These are phyloP conservation scores for Saturnia japonica DNA, from an alignment of 2,888 invertebrate species.

Conservation along the genomic window DNA sequence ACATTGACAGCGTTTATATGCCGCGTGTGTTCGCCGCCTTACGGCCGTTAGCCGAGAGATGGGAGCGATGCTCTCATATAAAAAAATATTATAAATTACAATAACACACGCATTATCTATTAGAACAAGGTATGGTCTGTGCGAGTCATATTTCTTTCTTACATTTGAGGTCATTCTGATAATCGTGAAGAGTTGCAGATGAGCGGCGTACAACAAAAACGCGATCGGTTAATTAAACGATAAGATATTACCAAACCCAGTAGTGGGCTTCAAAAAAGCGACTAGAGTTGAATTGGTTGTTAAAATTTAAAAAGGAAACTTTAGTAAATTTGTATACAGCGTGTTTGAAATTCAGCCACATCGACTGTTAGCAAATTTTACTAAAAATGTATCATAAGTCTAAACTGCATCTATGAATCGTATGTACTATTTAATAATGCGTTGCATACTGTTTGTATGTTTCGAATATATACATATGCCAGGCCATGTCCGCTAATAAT, in stretches of 20 bases:
- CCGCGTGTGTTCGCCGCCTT: neutral
- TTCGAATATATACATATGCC: no score
- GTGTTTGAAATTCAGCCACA: neutral
- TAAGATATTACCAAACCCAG: no score
- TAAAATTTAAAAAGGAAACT: neutral
- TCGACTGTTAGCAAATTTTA: no score
- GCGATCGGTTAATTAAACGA: neutral
- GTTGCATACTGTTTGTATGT: no score
- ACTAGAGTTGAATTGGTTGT: no score
- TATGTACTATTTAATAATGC: neutral
- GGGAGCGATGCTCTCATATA: slow-evolving; percentile 8
- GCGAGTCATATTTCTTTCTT: slow-evolving; percentile 29
- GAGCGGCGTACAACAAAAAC: neutral
- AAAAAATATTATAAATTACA: slow-evolving; percentile 11
- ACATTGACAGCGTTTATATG: neutral
- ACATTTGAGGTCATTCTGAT: slow-evolving; percentile 24
- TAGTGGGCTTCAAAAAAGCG: no score
- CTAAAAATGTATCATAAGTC: neutral
- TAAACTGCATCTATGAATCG: neutral
- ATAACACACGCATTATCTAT: slow-evolving; percentile 23
- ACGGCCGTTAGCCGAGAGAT: neutral
- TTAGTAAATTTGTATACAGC: neutral
- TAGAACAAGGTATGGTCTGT: slow-evolving; percentile 23
- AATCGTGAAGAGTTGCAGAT: neutral
- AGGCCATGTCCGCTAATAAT: neutral